Conservation (phyloP, 2,797 vertebrate genomes). For the Muscicapa comitata region DNA sequence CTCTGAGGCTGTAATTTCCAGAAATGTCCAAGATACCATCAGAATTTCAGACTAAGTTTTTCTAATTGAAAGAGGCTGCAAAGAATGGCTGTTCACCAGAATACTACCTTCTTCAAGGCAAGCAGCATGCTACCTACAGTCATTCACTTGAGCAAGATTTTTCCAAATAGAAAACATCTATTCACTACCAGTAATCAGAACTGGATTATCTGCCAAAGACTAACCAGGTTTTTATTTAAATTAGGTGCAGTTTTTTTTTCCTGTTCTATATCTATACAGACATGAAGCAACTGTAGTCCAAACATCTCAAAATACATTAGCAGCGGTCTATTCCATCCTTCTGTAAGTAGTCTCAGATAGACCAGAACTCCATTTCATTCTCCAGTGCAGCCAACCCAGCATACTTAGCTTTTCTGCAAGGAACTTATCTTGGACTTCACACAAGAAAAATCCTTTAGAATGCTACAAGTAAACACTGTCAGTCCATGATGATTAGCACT, state of each 20-base stretch:
- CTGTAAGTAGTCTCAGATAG: neutral
- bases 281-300: neutral
- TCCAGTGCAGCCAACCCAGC: neutral
- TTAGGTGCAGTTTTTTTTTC: neutral
- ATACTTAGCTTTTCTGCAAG: neutral
- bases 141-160: neutral
- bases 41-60: neutral
- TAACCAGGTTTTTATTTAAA: neutral
- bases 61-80: neutral
- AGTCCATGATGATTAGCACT: neutral
- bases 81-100: neutral
- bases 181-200: neutral
- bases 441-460: neutral
- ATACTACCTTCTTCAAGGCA: neutral
- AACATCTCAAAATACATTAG: neutral
- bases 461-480: neutral
- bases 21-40: neutral
- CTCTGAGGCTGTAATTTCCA: neutral
- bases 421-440: neutral
- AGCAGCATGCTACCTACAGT: neutral
- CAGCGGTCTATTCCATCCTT: neutral
- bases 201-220: neutral
- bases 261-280: neutral
- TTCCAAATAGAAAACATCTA: neutral
- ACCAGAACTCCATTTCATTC: neutral